Conservation (phyloP, 2,797 vertebrate species). For the Eulemur mongoz region DNA sequence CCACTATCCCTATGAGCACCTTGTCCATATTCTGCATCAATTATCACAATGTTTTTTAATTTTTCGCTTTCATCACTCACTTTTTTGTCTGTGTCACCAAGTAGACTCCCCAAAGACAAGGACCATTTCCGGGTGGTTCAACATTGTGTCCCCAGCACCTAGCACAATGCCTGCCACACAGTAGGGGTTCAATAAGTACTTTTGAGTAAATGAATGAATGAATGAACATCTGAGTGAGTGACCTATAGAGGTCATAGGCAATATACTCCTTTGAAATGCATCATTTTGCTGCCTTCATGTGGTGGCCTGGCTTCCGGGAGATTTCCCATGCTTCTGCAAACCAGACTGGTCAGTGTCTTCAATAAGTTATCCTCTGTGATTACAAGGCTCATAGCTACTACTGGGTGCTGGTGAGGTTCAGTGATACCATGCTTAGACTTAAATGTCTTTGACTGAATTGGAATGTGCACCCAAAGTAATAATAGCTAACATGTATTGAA, state of each 20-base stretch:
- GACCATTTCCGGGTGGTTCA: not conserved
- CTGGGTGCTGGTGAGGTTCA: not conserved
- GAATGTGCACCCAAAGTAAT: not conserved
- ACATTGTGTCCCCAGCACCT: not conserved
- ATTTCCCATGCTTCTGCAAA: not conserved
- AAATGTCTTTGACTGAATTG: not conserved
- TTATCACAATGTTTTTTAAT: not conserved
- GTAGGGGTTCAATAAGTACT: not conserved
- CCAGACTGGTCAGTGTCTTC: not conserved
- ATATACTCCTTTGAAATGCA: not conserved
- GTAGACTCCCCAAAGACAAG: not conserved
- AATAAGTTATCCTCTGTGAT: not conserved
- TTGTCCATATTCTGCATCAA: not conserved
- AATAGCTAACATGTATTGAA: not conserved
- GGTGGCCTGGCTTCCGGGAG: not conserved
- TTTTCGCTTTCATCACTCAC: not conserved
- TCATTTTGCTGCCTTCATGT: not conserved
- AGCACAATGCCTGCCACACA: not conserved
- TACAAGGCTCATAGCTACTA: not conserved
- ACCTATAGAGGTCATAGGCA: not conserved
- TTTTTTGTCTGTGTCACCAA: not conserved
- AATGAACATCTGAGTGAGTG: not conserved
- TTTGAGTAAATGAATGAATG: not conserved
- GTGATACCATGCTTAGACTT: not conserved
- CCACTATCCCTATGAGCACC: not conserved